Base-by-base conservation (phyloP, 2,113 vertebrate genomes). In the Mormyrus lacerda region DNA sequence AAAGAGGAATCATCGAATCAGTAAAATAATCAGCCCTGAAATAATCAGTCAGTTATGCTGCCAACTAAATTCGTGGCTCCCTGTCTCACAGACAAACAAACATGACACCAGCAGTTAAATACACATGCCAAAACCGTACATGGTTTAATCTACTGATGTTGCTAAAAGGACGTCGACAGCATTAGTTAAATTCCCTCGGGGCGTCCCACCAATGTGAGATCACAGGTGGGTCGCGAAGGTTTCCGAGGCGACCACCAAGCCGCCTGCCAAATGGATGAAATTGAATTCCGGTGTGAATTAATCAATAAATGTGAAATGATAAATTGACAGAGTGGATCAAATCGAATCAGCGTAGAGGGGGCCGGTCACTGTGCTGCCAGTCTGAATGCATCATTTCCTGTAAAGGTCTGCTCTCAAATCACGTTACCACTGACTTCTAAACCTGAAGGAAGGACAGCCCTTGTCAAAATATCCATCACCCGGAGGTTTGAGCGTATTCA, bases 261-360 rank as follows among this genome's bases (percentile, higher is more conserved):
- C 17, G n/a, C 69, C 83, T 86, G 83, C 55, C 6, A 39, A n/a
- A 42, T 4, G n/a, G 85, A 87, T 87, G 61, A 87, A 90, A 79
- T 90, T 51, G 6, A 79, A 87, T 76, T 1, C 31, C 13, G 35
- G n/a, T 61, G 79, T 76, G 31, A 90, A 90, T 90, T 61, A 89
- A 91, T 90, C 89, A 89, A 83, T 89, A 90, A 86, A 88, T 88
- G 31, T 44, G 10, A 85, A 42, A 90, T 89, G 87, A 90, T 91
- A 91, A 87, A 91, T 89, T 85, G 69, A 50, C 88, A 65, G 45
- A 79, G 86, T 83, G 89, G 87, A 90, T 90, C 31, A 82, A 89
- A 89, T 87, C 73, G 86, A 87, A 90, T 90, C 87, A 89, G 90
- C 35, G 31, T 45, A 31, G 69, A 45, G 88, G 47, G 58, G 3